These are phyloP conservation scores for Atherix ibis DNA, from an alignment of 2,888 invertebrate species.

Conservation along the genomic window DNA sequence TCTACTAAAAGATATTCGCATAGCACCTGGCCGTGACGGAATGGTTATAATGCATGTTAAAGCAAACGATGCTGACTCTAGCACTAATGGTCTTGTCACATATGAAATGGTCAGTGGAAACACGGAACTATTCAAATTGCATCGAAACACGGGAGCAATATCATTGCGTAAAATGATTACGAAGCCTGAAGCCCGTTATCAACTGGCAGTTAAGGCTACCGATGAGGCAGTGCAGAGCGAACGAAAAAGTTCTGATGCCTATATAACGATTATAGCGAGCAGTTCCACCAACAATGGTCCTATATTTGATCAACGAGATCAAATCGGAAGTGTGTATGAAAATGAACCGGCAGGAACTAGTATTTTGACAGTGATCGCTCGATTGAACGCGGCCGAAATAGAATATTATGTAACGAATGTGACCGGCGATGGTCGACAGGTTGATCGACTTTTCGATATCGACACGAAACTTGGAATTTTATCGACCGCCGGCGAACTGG, in stretches of 20 bases:
- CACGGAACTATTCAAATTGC: slow-evolving; percentile 61
- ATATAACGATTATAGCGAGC: slow-evolving; percentile 64
- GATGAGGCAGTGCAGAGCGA: slow-evolving; percentile 85
- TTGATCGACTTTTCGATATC: slow-evolving; percentile 80
- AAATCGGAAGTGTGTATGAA: slow-evolving; percentile 69
- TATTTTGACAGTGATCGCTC: slow-evolving; percentile 64
- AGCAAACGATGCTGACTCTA: slow-evolving; percentile 79
- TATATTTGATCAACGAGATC: slow-evolving; percentile 44
- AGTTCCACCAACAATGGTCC: slow-evolving; percentile 34
- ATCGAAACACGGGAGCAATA: slow-evolving; percentile 64
- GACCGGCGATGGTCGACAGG: slow-evolving; percentile 56
- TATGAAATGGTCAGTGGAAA: slow-evolving; percentile 73
- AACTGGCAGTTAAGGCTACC: slow-evolving; percentile 71
- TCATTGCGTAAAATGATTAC: slow-evolving; percentile 43
- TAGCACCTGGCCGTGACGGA: slow-evolving; percentile 37
- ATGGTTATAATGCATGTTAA: slow-evolving; percentile 59
- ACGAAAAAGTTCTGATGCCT: slow-evolving; percentile 72
- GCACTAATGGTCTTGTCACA: slow-evolving; percentile 80
- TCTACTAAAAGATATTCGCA: slow-evolving; percentile 35
- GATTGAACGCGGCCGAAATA: slow-evolving; percentile 46
- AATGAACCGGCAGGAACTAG: slow-evolving; percentile 79
- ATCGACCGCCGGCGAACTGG: slow-evolving; percentile 67
- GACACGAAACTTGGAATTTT: slow-evolving; percentile 78
- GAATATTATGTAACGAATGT: slow-evolving; percentile 86
- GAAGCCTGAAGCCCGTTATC: slow-evolving; percentile 57